Evolutionary conservation across 2,797 vertebrate genomes (phyloP), one percentile per base, ranked within the genome.

Genomic region (Sorex maritimensis): DNA sequence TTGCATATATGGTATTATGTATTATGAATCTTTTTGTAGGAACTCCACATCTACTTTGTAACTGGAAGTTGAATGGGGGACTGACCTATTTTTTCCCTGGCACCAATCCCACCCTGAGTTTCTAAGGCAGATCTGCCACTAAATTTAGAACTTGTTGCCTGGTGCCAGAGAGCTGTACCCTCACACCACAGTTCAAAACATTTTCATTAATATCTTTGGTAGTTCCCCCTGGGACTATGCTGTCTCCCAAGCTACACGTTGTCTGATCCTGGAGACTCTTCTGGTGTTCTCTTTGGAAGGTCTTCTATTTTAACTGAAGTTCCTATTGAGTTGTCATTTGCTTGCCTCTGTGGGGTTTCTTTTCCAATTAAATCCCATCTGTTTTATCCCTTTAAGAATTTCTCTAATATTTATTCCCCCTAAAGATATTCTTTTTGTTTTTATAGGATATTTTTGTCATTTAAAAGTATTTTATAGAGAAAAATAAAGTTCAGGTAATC

Each of bases 321-420:
- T 58, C 88, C 92, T 83, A 26, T 67, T 71, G 92, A 92, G 68
- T 28, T 92, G 69, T 95, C 90, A 84, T 55, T 96, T 95, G 90
- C 58, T 95, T 6, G 61, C 26, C 88, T 91, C 94, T 68, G 77
- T 81, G 49, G 84, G 90, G 67, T 72, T 95, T 80, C 86, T 78
- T 90, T 94, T 83, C 67, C 91, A 92, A 95, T 96, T 96, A 97
- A 95, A 81, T 86, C 73, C 90, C 95, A 96, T 95, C 90, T 97
- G 94, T 38, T 92, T 95, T 86, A 49, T 78, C 77, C 38, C 73
- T 82, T 95, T 78, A 88, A 88, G 55, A 90, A 81, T 78, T 79
- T 82, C 1, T 86, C 88, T 81, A 90, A 52, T 82, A 83, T 63
- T 12, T 41, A 90, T 91, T 44, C 28, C 21, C 14, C 88, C 30